Evolutionary conservation across 2,113 vertebrate species (phyloP).

Genomic region (Passer montanus): DNA sequence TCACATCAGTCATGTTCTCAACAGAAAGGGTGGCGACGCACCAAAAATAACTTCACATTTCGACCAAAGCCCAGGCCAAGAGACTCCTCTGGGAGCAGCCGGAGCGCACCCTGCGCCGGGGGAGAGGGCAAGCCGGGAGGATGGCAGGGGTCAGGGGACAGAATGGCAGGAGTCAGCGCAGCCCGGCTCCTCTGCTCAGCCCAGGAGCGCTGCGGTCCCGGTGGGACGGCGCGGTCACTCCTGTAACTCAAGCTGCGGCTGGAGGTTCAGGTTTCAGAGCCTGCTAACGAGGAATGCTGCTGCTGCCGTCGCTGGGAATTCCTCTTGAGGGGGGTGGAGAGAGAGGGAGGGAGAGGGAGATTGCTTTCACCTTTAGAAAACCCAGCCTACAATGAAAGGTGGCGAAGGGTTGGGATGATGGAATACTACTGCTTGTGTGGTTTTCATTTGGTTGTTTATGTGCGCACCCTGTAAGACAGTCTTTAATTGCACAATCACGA

Average conservation of each 20-base stretch:
- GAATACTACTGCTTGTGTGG: not conserved
- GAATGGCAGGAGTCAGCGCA: not conserved
- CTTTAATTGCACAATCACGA: not conserved
- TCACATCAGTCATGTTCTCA: not conserved
- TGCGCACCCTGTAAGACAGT: not conserved
- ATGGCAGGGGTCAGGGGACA: too few species aligned
- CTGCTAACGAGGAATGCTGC: not conserved
- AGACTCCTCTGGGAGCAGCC: fast-evolving
- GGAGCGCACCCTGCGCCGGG: fast-evolving
- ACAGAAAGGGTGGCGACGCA: not conserved
- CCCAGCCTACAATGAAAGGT: not conserved
- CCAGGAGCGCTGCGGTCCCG: not conserved
- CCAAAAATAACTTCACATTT: not conserved
- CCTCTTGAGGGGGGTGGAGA: not conserved
- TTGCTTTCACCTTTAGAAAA: not conserved
- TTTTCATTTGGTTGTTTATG: not conserved
- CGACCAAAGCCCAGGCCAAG: not conserved
- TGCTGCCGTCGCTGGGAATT: not conserved
- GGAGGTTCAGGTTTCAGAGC: conserved; percentile 20
- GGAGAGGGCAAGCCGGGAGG: not conserved
- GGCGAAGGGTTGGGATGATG: not conserved
- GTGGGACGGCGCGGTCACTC: fast-evolving
- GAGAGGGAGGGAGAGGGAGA: not conserved
- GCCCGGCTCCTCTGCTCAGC: not conserved
- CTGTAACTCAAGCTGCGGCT: not conserved